These are phyloP conservation scores for Balaenoptera acutorostrata DNA, from an alignment of 2,113 vertebrate species.

Conservation along the genomic window DNA sequence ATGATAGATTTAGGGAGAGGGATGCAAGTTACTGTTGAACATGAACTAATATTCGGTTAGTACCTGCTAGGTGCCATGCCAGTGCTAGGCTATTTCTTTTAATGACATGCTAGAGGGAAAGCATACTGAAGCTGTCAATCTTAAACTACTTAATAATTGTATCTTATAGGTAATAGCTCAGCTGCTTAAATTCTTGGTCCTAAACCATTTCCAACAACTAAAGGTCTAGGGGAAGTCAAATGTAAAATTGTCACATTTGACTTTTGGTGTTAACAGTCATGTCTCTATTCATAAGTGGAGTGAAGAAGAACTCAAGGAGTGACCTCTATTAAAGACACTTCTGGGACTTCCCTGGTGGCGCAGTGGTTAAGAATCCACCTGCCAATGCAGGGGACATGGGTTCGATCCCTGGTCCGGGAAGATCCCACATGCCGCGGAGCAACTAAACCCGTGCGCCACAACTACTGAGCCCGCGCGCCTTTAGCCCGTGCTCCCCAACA, in stretches of 20 bases:
- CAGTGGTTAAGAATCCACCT: no score
- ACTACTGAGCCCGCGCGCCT: no score
- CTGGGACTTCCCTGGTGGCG: background rate
- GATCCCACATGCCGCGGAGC: no score
- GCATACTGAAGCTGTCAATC: background rate
- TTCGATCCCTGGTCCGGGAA: no score
- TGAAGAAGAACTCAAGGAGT: constrained; percentile 41
- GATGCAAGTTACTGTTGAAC: background rate
- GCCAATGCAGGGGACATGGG: no score
- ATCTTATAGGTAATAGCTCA: constrained; percentile 40
- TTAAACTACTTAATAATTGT: constrained; percentile 43
- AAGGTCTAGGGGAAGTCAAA: constrained; percentile 43
- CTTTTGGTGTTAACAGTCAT: constrained; percentile 28
- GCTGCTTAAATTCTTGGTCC: constrained; percentile 24
- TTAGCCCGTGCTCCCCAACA: no score
- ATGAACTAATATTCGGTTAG: constrained; percentile 1
- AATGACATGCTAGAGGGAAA: background rate
- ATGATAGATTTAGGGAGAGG: background rate
- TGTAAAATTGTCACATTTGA: constrained; percentile 44
- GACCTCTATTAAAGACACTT: constrained; percentile 33
- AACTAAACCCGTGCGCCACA: no score
- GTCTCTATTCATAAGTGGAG: constrained; percentile 41
- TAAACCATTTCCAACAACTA: constrained; percentile 29
- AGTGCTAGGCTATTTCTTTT: constrained; percentile 34
- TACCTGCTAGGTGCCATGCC: background rate